Evolutionary conservation across 2,797 vertebrate genomes (phyloP).

Genomic region (Myiotriccus ornatus): DNA sequence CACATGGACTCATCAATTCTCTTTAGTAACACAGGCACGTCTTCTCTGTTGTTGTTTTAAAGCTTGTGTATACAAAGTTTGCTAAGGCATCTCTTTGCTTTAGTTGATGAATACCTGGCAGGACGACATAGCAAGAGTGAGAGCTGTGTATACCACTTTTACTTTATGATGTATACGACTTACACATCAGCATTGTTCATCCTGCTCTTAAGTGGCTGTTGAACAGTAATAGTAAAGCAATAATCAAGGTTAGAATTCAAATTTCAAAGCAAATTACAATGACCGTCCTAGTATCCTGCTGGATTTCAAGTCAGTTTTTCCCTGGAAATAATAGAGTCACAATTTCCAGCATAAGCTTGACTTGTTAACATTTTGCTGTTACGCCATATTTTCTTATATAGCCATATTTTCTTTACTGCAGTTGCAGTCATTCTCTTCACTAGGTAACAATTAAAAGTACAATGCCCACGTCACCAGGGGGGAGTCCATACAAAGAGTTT

Average conservation of each 20-base stretch:
- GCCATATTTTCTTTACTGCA: not conserved
- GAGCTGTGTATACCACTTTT: not conserved
- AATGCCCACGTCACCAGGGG: accelerated
- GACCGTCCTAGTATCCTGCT: not conserved
- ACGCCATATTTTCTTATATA: not conserved
- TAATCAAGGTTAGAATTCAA: not conserved
- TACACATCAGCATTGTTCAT: not conserved
- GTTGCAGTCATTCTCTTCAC: not conserved
- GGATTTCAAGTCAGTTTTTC: accelerated
- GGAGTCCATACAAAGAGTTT: not conserved
- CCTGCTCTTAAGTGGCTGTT: not conserved
- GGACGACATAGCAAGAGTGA: not conserved
- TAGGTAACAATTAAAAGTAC: not conserved
- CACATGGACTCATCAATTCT: not conserved
- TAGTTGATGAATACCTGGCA: not conserved
- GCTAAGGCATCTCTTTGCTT: not conserved
- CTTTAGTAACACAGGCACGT: not conserved
- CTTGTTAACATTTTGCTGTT: not conserved
- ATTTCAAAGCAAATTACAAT: not conserved
- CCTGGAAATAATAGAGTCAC: not conserved
- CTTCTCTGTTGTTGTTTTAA: not conserved
- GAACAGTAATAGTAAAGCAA: not conserved
- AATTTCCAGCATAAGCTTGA: not conserved
- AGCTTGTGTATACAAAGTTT: not conserved
- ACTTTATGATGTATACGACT: not conserved